These are phyloP conservation scores for Sarcophaga variegata DNA, from an alignment of 2,888 invertebrate species.

Conservation along the genomic window DNA sequence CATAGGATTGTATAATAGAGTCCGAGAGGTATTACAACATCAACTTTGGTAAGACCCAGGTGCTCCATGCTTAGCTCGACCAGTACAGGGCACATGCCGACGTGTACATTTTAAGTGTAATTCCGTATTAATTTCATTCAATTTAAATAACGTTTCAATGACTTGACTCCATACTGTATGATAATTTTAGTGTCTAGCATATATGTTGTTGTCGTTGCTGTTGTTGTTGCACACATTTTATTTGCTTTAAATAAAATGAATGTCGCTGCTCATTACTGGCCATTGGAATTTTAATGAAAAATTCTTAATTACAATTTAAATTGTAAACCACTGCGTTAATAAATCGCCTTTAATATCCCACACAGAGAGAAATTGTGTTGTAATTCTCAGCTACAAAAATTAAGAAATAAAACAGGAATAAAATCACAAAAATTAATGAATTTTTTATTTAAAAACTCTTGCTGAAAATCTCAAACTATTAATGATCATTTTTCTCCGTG, in stretches of 20 bases:
- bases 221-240: neutral
- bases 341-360: neutral
- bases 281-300: neutral
- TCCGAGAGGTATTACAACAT: too few relatives aligned
- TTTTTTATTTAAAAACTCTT: too few relatives aligned
- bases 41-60: too few relatives aligned
- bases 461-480: too few relatives aligned
- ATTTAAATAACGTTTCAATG: neutral
- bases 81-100: too few relatives aligned
- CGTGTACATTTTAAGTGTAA: too few relatives aligned
- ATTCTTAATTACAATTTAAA: slow-evolving; percentile 1
- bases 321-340: neutral
- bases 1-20: too few relatives aligned
- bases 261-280: neutral
- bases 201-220: neutral
- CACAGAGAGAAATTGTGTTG: neutral
- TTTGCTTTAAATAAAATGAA: slow-evolving; percentile 1
- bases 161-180: neutral
- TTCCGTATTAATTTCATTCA: too few relatives aligned
- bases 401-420: too few relatives aligned
- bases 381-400: neutral
- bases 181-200: neutral
- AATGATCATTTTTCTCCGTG: neutral
- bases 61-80: too few relatives aligned
- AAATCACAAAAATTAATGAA: too few relatives aligned